Evolutionary conservation across 2,113 vertebrate genomes (phyloP).

Genomic region (Ochotona curzoniae): DNA sequence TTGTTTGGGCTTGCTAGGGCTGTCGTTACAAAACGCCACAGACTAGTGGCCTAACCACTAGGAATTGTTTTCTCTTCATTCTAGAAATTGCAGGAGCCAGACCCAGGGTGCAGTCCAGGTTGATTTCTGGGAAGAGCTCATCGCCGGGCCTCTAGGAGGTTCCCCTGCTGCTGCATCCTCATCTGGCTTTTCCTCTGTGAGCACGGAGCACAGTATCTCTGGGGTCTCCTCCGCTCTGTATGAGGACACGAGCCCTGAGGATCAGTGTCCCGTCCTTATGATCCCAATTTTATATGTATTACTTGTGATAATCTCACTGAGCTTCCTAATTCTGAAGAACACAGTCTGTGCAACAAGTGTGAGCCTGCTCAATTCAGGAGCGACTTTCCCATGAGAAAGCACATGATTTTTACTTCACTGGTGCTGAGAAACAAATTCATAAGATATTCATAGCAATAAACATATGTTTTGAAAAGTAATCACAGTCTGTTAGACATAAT

Average conservation of each 20-base stretch:
- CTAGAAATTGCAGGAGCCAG: background rate
- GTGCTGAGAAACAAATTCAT: constrained; percentile 15
- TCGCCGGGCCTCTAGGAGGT: background rate
- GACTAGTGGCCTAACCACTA: background rate
- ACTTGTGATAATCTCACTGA: background rate
- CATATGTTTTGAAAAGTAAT: background rate
- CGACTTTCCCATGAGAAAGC: background rate
- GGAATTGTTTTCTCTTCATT: background rate
- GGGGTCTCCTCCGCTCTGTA: background rate
- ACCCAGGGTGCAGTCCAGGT: background rate
- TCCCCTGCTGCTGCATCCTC: background rate
- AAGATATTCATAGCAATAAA: constrained; percentile 17
- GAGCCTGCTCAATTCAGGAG: background rate
- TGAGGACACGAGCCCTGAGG: background rate
- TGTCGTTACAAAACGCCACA: background rate
- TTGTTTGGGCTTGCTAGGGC: background rate
- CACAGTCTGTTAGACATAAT: background rate
- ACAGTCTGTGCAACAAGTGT: background rate
- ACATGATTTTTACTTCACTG: background rate
- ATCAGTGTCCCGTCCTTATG: background rate
- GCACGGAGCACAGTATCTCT: background rate
- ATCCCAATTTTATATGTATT: too few species aligned
- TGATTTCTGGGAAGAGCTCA: background rate
- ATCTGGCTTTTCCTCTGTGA: background rate
- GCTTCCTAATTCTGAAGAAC: background rate